Evolutionary conservation across 2,113 vertebrate genomes (phyloP).

Genomic region (Lanius ludovicianus): DNA sequence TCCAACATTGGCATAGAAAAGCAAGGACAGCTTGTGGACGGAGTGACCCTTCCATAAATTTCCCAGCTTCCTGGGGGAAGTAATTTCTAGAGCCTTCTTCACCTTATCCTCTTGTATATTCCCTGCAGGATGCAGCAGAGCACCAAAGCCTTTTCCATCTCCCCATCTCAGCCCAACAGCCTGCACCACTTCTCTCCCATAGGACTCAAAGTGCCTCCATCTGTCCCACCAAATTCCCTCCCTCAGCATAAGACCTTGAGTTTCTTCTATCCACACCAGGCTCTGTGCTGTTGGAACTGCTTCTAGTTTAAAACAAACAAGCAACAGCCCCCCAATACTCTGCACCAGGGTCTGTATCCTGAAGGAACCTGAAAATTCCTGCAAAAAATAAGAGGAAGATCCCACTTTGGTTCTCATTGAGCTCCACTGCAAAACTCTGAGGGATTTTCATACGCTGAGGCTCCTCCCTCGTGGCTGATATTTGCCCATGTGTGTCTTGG

Average conservation of each 20-base stretch:
- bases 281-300: neutral
- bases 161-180: neutral
- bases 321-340: neutral
- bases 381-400: neutral
- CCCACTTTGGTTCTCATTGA: neutral
- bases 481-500: neutral
- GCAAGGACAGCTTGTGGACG: rapidly evolving
- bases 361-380: neutral
- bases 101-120: neutral
- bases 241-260: neutral
- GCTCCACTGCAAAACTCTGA: neutral
- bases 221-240: neutral
- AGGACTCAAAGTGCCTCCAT: neutral
- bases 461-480: neutral
- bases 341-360: neutral
- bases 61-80: neutral
- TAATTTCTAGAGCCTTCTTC: neutral
- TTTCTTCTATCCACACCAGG: neutral
- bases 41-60: neutral
- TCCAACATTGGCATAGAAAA: neutral
- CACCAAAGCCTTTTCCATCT: neutral
- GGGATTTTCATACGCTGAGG: rapidly evolving
- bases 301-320: neutral
- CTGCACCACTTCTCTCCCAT: neutral
- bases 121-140: neutral